phyloP scores from a whole-genome alignment of 2,797 vertebrate genomes.

The Tapera naevia region DNA sequence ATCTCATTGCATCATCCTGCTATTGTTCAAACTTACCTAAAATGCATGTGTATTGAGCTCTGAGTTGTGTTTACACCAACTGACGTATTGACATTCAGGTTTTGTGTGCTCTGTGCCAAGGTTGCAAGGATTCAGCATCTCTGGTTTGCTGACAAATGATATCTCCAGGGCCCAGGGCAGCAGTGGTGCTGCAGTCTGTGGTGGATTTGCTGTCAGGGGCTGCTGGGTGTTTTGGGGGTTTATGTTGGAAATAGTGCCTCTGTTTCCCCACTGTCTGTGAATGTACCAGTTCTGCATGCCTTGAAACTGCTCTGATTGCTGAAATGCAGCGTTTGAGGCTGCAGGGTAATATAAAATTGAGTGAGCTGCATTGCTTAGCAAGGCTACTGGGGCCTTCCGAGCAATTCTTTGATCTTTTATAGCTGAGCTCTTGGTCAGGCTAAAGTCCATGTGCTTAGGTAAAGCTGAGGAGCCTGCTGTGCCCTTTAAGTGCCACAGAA shows the following conservation, averaged over 20 bases:
- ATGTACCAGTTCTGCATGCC: neutral
- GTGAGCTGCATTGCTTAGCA: neutral
- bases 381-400: neutral
- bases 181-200: neutral
- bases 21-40: neutral
- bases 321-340: neutral
- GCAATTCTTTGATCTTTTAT: neutral
- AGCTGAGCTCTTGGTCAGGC: neutral
- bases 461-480: neutral
- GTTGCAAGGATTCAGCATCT: slow-evolving; percentile 54
- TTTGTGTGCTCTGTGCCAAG: slow-evolving; percentile 9
- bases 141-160: slow-evolving; percentile 24
- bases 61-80: neutral
- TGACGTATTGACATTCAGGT: neutral
- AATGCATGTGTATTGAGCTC: neutral
- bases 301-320: neutral
- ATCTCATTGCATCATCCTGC: neutral
- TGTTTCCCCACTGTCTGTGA: neutral
- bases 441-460: neutral
- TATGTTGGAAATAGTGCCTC: neutral
- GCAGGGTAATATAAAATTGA: neutral
- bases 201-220: neutral
- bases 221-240: neutral
- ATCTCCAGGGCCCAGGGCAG: neutral
- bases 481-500: neutral